These are phyloP conservation scores for Meiosimyza decipiens DNA, from an alignment of 2,888 invertebrate species.

Conservation along the genomic window DNA sequence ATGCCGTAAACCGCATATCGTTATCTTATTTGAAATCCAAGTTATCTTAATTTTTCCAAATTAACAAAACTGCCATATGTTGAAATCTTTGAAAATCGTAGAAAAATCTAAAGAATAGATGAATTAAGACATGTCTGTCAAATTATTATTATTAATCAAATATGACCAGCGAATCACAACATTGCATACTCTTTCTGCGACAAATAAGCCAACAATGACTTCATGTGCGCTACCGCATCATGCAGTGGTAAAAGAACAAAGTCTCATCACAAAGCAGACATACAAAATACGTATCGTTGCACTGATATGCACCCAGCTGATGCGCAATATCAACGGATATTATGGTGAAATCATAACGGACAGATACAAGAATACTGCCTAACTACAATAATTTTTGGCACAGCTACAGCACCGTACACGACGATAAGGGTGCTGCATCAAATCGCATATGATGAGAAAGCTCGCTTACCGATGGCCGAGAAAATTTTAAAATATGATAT, in stretches of 20 bases:
- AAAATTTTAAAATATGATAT: conserved; percentile 20
- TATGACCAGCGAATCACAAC: conserved; percentile 28
- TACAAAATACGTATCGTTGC: conserved; percentile 30
- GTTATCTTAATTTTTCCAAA: too few relatives aligned
- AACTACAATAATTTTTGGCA: conserved; percentile 33
- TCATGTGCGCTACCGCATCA: conserved; percentile 30
- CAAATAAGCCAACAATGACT: conserved; percentile 8
- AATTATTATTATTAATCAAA: too few relatives aligned
- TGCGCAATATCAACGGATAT: conserved; percentile 21
- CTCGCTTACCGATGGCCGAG: conserved; percentile 11
- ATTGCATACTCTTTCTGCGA: background rate
- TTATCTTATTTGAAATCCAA: too few relatives aligned
- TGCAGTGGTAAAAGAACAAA: too few relatives aligned
- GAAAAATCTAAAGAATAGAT: too few relatives aligned
- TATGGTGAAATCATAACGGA: conserved; percentile 25
- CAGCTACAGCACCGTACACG: conserved; percentile 26
- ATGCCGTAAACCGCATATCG: too few relatives aligned
- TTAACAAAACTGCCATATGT: too few relatives aligned
- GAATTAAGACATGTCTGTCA: too few relatives aligned
- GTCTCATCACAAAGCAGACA: too few relatives aligned
- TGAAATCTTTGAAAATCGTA: too few relatives aligned
- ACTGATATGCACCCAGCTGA: conserved; percentile 27
- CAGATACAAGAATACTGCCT: conserved; percentile 27
- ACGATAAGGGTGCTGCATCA: conserved; percentile 10
- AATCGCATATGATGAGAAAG: conserved; percentile 26